Evolutionary conservation across 2,113 vertebrate species (phyloP), one percentile per base, ranked within the genome.

Genomic region (Eupsittula cactorum): DNA sequence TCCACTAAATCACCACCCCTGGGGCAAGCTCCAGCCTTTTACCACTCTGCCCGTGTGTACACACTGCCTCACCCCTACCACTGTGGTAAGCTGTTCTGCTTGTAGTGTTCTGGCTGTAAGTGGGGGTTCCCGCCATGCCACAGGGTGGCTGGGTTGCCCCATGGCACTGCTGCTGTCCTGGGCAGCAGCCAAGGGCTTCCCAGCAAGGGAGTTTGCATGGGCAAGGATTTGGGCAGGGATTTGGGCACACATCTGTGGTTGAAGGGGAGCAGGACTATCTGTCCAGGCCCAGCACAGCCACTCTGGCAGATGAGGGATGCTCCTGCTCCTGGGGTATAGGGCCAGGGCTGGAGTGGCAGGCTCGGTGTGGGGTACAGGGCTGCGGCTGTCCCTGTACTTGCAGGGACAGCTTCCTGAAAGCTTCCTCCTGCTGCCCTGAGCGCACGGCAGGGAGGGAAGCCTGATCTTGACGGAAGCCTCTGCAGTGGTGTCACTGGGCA

Each of bases 121-220:
- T 33, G 78, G 0, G 1, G 63, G 53, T 21, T 49, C 49, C 35
- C 55, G 50, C 7, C 19, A 4, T 19, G 28, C 17, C 3, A 1
- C 28, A 20, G 71, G 4, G 16, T 3, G 59, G 9, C 47, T 28
- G 42, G 49, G 64, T 33, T 81, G 79, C 44, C 50, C 39, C 53
- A 12, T 0, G 1, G 55, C 76, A 33, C n/a, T 1, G 1, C 76
- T 64, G 84, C 63, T 57, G 8, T 27, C n/a, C 16, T 18, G 9
- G 39, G 63, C 37, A 87, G 27, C 21, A 44, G 7, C 44, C n/a
- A 37, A 16, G 13, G 2, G 31, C 47, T 52, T n/a, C 42, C 37
- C 0, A 1, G 49, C 3, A 4, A 67, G 47, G 73, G 23, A 89
- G 27, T 63, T 23, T 42, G 71, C 28, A 6, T 1, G 13, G 79